Evolutionary conservation across 2,888 invertebrate genomes (phyloP), one percentile per base, ranked within the genome.

Genomic region (Tortrix viridana): DNA sequence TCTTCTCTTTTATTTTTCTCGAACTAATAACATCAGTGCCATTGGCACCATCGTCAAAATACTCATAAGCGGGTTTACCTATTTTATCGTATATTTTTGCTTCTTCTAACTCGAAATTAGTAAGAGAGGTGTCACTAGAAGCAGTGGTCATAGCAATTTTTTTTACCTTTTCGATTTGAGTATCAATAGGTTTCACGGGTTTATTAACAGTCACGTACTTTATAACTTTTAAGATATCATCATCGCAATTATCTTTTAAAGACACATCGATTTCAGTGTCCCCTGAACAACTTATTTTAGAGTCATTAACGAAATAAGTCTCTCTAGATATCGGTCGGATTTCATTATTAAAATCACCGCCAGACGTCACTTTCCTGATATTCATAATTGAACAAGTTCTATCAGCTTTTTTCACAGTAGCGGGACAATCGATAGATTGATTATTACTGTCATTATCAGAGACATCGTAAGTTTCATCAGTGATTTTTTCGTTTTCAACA

Each of bases 81-180:
- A 60, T 50, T 47, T 69, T 61, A 38, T 65, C 63, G 14, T 63
- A 41, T 19, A 61, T 67, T 55, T 81, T 80, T 0, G 82, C 65
- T 46, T 79, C 85, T 26, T 74, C 71, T 48, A 81, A 76, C 68
- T 89, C 88, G 64, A 89, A 89, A 48, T 86, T 84, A 4, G 71
- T 73, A 6, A 88, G 69, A 0, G 90, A 90, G 57, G 69, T 77
- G 43, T 88, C 80, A 59, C 74, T 80, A 12, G 74, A 58, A 26
- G 16, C 37, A 5, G 57, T 63, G 7, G 53, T 20, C 32, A 47
- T 47, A 3, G 63, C 63, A 43, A 63, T 43, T 64, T 69, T 56
- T 32, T 52, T 46, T 0, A 60, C 22, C 38, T 67, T 59, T 1
- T 66, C 64, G 12, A 54, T 18, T 26, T 55, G 64, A 19, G 65